Conservation (phyloP, 2,888 invertebrate genomes). For the Ormyrus thymus region DNA sequence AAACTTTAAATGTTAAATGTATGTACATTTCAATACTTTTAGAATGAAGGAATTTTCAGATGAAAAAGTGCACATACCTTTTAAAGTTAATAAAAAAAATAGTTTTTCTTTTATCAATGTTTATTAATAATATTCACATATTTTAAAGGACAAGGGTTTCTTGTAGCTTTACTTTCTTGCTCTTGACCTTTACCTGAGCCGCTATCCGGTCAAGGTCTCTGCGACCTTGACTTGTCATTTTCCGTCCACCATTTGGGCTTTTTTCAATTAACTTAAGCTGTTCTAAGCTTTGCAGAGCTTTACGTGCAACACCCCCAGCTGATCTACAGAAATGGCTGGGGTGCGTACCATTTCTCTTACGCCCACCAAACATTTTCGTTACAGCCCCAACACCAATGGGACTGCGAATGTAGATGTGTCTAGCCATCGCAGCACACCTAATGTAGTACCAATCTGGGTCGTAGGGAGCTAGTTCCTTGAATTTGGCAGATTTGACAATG, state of each 20-base stretch:
- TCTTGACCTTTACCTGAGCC: slow-evolving; percentile 89
- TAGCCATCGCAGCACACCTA: slow-evolving; percentile 93
- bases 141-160: slow-evolving; percentile 69
- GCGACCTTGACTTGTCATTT: slow-evolving; percentile 92
- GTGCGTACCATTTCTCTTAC: slow-evolving; percentile 95
- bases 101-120: slow-evolving; percentile 3
- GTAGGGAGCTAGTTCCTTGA: slow-evolving; percentile 97
- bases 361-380: slow-evolving; percentile 97
- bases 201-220: slow-evolving; percentile 99
- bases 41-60: no score
- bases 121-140: slow-evolving; percentile 40
- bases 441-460: slow-evolving; percentile 99
- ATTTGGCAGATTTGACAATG: slow-evolving; percentile 95
- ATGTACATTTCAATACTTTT: no score
- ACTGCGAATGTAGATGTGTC: slow-evolving; percentile 96
- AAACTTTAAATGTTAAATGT: no score
- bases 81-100: slow-evolving; percentile 5
- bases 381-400: slow-evolving; percentile 97
- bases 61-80: not conserved
- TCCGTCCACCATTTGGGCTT: slow-evolving; percentile 90
- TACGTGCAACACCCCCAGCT: slow-evolving; percentile 92
- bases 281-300: slow-evolving; percentile 95
- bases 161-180: slow-evolving; percentile 71
- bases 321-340: slow-evolving; percentile 97
- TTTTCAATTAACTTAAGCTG: slow-evolving; percentile 94